Evolutionary conservation across 2,888 invertebrate species (phyloP).

Genomic region (Notodonta ziczac): DNA sequence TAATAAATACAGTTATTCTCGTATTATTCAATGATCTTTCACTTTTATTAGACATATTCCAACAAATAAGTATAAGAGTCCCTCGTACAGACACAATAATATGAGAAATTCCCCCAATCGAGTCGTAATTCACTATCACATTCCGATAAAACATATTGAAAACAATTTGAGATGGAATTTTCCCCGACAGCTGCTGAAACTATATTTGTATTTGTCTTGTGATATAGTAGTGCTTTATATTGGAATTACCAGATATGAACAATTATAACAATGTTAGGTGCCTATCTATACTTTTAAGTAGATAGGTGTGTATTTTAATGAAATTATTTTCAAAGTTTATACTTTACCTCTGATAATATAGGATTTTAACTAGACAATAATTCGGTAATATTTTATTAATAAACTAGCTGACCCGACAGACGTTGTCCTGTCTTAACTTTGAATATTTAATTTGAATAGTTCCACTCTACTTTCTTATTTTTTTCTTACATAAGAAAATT

Average conservation of each 20-base stretch:
- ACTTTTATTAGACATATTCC: slow-evolving; percentile 4
- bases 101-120: slow-evolving; percentile 44
- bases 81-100: slow-evolving; percentile 27
- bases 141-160: slow-evolving; percentile 58
- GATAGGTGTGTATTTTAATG: no score
- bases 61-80: slow-evolving; percentile 4
- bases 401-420: no score
- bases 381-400: no score
- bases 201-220: slow-evolving; percentile 13
- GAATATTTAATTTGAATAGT: no score
- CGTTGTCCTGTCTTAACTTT: no score
- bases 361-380: no score
- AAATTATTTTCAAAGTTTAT: no score
- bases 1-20: background rate
- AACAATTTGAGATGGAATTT: slow-evolving; percentile 57
- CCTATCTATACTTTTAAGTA: no score
- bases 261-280: no score
- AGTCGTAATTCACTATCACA: slow-evolving; percentile 51
- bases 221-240: slow-evolving; percentile 5
- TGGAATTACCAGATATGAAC: background rate
- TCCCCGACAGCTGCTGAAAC: slow-evolving; percentile 36
- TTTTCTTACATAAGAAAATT: no score
- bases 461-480: no score
- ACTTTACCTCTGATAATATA: no score
- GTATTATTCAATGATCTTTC: background rate